Percentiles rank a stretch among this genome's conserved stretches.
Evolutionary conservation across 2,888 invertebrate species (phyloP).

Genomic region (Cheilosia vernalis): DNA sequence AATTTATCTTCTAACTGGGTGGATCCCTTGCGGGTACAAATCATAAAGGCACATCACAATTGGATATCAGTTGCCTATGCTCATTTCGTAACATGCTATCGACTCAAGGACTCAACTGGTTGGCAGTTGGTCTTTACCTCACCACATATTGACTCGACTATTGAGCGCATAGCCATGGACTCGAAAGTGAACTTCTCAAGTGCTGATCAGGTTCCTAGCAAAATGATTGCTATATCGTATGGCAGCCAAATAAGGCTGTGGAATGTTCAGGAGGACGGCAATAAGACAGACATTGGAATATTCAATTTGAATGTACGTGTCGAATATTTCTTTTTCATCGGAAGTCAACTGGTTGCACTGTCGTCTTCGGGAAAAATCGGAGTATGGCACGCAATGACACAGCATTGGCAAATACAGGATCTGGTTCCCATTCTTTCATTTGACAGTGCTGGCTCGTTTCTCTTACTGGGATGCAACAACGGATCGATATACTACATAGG

Average conservation of each 20-base stretch:
- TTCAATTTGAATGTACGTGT: conserved; percentile 96
- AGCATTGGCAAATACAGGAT: conserved; percentile 99
- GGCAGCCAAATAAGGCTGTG: conserved; percentile 90
- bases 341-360: conserved; percentile 98
- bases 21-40: conserved; percentile 94
- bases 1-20: conserved; percentile 86
- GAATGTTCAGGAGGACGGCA: conserved; percentile 91
- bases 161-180: conserved; percentile 96
- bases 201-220: conserved; percentile 85
- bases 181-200: conserved; percentile 85
- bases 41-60: conserved; percentile 98
- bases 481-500: conserved; percentile 99
- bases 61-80: conserved; percentile 99
- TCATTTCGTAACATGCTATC: conserved; percentile 96
- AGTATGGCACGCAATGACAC: conserved; percentile 99
- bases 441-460: conserved; percentile 98
- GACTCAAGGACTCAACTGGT: conserved; percentile 97
- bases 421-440: conserved; percentile 97
- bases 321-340: conserved; percentile 98
- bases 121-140: conserved; percentile 98
- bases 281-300: conserved; percentile 90
- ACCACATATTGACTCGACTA: conserved; percentile 92
- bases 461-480: conserved; percentile 96
- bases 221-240: conserved; percentile 93
- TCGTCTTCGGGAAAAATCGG: conserved; percentile 97